phyloP scores from a whole-genome alignment of 2,113 vertebrate genomes.

The Seriola dumerili region DNA sequence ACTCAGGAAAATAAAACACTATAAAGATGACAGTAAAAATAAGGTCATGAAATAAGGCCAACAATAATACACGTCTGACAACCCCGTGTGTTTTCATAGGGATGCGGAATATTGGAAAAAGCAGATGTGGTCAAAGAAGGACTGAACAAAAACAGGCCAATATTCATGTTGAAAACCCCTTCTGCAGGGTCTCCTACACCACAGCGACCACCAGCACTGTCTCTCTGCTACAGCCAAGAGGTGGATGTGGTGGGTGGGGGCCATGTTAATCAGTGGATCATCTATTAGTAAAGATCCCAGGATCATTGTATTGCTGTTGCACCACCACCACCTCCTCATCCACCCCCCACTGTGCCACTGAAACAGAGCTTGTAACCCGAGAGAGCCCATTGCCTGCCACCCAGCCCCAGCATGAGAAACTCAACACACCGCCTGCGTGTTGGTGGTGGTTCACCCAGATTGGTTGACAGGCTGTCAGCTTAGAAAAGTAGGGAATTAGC shows the following conservation, averaged over 20 bases:
- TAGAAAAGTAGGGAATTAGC: not conserved
- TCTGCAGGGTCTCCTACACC: not conserved
- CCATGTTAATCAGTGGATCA: conserved; percentile 77
- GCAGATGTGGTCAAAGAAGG: not conserved
- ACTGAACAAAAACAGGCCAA: not conserved
- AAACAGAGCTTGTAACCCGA: conserved; percentile 80
- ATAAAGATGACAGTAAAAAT: conserved; percentile 14
- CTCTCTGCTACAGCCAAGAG: conserved; percentile 14
- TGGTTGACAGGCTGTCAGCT: conserved; percentile 24
- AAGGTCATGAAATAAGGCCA: conserved; percentile 14
- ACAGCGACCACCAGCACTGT: not conserved
- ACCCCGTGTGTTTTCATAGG: not conserved
- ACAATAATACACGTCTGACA: not conserved
- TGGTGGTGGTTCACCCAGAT: not conserved
- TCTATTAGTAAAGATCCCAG: conserved; percentile 81
- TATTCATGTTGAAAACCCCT: not conserved
- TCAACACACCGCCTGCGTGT: conserved; percentile 43
- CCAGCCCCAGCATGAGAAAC: conserved; percentile 49
- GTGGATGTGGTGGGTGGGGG: conserved; percentile 10
- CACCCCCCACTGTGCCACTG: conserved; percentile 50
- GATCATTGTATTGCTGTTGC: conserved; percentile 54
- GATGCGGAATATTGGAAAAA: not conserved
- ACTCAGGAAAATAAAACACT: conserved; percentile 24
- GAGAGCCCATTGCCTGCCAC: conserved; percentile 55
- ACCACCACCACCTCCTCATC: not conserved